A percentile compares a stretch with the other conserved stretches of the same genome.
These are phyloP conservation scores for Micropoecilia bifurca DNA, from an alignment of 2,797 vertebrate genomes.

Conservation along the genomic window DNA sequence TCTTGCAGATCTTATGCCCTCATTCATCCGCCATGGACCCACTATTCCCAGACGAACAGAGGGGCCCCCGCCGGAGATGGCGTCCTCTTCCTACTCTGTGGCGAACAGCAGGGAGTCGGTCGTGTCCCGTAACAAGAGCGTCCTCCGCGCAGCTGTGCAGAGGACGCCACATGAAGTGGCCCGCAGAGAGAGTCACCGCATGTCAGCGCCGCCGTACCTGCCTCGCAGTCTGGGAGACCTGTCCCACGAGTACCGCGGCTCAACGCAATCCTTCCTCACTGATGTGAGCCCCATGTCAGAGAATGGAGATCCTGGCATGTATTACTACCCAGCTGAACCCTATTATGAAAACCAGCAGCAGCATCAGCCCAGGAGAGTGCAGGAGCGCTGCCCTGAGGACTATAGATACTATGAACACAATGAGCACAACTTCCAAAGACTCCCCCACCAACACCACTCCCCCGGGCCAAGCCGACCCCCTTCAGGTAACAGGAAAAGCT, in stretches of 20 bases:
- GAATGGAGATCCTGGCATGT: conserved; percentile 88
- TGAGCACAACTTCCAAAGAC: conserved; percentile 90
- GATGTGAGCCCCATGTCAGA: conserved; percentile 86
- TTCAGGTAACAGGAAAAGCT: conserved; percentile 81
- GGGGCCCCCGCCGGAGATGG: conserved; percentile 86
- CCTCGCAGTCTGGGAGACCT: conserved; percentile 89
- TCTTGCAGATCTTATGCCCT: conserved; percentile 94
- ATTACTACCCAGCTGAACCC: conserved; percentile 87
- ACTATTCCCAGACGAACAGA: conserved; percentile 94
- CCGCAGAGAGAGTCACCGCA: conserved; percentile 92
- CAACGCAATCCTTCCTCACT: conserved; percentile 90
- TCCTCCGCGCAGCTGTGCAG: conserved; percentile 86
- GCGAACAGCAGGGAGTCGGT: conserved; percentile 79
- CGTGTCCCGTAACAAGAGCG: conserved; percentile 89
- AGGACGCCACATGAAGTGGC: conserved; percentile 90
- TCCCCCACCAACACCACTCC: conserved; percentile 78
- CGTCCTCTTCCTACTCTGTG: conserved; percentile 71
- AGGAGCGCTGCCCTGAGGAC: conserved; percentile 89
- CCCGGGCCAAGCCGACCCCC: conserved; percentile 89
- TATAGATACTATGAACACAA: conserved; percentile 91
- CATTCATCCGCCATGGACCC: conserved; percentile 97
- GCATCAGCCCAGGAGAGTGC: conserved; percentile 76
- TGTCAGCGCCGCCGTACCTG: conserved; percentile 92
- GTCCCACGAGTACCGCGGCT: conserved; percentile 88
- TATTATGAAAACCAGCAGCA: conserved; percentile 85